Percentiles rank a stretch among this genome's conserved stretches.
Evolutionary conservation across 2,797 vertebrate species (phyloP).

Genomic region (Characodon lateralis): DNA sequence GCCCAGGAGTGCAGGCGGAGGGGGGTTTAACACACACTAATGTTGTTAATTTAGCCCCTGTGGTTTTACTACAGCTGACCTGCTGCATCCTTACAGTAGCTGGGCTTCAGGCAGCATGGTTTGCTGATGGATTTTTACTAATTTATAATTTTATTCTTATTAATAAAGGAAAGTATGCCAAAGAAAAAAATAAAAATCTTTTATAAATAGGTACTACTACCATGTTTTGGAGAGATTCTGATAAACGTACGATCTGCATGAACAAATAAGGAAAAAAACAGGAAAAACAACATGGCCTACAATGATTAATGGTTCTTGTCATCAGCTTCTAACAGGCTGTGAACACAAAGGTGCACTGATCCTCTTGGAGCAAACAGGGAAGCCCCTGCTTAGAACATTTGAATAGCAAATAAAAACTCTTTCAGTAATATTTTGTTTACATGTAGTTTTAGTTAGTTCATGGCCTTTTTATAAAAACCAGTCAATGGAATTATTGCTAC

Average conservation of each 20-base stretch:
- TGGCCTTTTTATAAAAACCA: neutral
- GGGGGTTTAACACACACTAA: conserved; percentile 9
- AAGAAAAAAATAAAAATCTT: neutral
- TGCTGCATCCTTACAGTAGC: neutral
- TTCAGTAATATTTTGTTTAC: neutral
- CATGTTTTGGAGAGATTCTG: neutral
- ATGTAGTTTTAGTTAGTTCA: neutral
- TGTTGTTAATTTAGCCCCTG: conserved; percentile 42
- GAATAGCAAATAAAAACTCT: conserved; percentile 2
- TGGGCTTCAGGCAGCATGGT: too few species aligned
- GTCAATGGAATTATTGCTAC: neutral
- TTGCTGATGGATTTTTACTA: neutral
- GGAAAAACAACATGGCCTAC: neutral
- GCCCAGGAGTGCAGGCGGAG: conserved; percentile 9
- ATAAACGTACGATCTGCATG: neutral
- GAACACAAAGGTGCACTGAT: neutral
- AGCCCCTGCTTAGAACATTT: neutral
- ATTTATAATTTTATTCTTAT: neutral
- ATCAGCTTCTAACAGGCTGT: neutral
- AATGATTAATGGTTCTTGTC: neutral
- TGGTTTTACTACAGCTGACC: conserved; percentile 35
- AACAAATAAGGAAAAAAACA: neutral
- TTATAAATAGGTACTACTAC: neutral
- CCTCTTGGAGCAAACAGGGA: neutral
- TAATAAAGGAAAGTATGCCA: neutral